Base-by-base conservation (phyloP, 2,797 vertebrate species). In the Pachyuromys duprasi region DNA sequence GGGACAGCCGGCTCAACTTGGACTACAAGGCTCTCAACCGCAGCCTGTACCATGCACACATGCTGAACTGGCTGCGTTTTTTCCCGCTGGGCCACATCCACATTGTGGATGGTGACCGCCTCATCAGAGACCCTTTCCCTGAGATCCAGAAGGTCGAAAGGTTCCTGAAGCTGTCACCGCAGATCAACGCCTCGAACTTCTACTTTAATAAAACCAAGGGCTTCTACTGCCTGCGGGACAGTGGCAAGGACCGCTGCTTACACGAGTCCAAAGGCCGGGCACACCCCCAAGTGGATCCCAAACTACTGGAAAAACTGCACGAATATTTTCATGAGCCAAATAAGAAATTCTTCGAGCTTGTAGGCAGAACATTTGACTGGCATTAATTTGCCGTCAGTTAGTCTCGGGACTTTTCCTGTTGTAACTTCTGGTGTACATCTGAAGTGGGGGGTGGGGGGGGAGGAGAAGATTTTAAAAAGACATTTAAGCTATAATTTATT, bases 161-260 rank as follows among this genome's bases (percentile, higher is more conserved):
- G 14, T 99, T 99, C 98, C 98, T 99, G 42, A 98, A 98, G 89
- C 98, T 99, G 78, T 98, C 99, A 0, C 99, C 99, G 0, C 99
- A 99, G 97, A 99, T 99, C 96, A 99, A 99, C 8, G 98, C 99
- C 70, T 99, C 99, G 2, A 99, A 99, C 98, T 99, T 99, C 98
- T 99, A 99, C 98, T 99, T 99, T 92, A 99, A 99, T 97, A 99
- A 99, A 97, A 99, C 99, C 0, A 99, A 99, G 97, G 99, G 99
- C 82, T 99, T 99, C 97, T 99, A 99, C 98, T 99, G 99, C 98
- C 98, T 99, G 97, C 98, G 99, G 69, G 99, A 99, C 96, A 97
- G 98, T 24, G 99, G 99, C 1, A 98, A 99, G 63, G 99, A 99
- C n/a, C 98, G 99, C 60, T 99, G 99, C 97, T 98, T 99, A 89